Evolutionary conservation across 2,888 invertebrate genomes (phyloP), one percentile per base, ranked within the genome.

Genomic region (Euzetes globulus): DNA sequence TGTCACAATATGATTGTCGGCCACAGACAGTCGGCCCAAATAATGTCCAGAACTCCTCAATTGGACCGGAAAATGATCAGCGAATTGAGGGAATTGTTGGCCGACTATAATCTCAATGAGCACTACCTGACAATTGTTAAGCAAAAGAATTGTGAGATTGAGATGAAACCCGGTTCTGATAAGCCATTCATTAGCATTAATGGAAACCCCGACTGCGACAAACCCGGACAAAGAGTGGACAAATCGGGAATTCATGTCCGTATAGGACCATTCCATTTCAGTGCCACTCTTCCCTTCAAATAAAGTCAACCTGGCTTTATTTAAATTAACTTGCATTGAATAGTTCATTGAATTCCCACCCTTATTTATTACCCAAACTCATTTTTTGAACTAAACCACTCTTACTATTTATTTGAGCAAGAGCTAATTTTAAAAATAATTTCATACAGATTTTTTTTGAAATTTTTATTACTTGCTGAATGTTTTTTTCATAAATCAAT

Each of bases 1-100:
- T 91, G 91, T 80, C 91, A 91, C 82, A 89, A 88, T 80, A 81
- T 91, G 17, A 86, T 88, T 0, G 88, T 91, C 79, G 89, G 88
- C 0, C 89, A 91, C 82, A 85, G 91, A 4, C 88, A 89, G 77
- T 90, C 91, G 0, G 90, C 90, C 0, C 90, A 91, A 72, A 91
- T 94, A 77, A 85, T 91, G n/a, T 91, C 90, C 0, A 86, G 91
- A 72, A 86, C 85, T 22, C 88, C 88, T 78, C 89, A 88, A 50
- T 85, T 91, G 71, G 91, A 90, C 78, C 89, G 87, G 81, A 85
- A 87, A 71, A 89, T 86, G 77, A 79, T 90, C 9, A 90, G 90
- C 78, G 89, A 89, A 86, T 88, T 91, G 80, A 88, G 90, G 29
- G 83, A 85, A 19, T 87, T 86, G 79, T 81, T 91, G 76, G 82